Base-by-base conservation (phyloP, 2,888 invertebrate genomes). In the Sarcophaga rosellei region DNA sequence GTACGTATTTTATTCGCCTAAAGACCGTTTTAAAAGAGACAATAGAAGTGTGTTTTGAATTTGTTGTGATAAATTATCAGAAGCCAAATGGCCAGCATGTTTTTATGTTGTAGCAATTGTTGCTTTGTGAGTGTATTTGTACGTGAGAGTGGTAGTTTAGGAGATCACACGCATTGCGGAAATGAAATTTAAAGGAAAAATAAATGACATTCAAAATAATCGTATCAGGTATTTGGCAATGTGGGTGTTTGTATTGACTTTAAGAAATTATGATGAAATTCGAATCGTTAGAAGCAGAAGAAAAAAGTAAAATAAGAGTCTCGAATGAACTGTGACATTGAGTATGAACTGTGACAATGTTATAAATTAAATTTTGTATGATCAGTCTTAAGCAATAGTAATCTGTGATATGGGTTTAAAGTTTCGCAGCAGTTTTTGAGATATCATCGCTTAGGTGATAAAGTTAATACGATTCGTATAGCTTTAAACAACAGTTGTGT, bases 101-200 rank as follows among this genome's bases (percentile, higher is more conserved):
- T 35, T 35, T 35, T 35, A 8, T 35, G 35, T 6, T 35, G 35
- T 35, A 35, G 35, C 35, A 35, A 35, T 35, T 35, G 8, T 35
- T 10, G 35, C 35, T 2, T 20, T 25, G 25, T 25, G 20, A 69
- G 44, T 69, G 44, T 57, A 17, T 6, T 2, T 62, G 12, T 47
- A 47, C 35, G 15, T 23, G 53, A 72, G 59, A 61, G 59, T 61
- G 59, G 21, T 44, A 65, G 45, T 45, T 63, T 63, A 53, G 63
- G 61, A 72, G 75, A 85, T 81, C 77, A 69, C 78, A 84, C 45
- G 72, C 84, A 65, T 63, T 63, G 68, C 65, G 47, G 72, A 81
- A 85, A 85, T 66, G 17, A 66, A 74, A 35, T 35, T 35, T 35
- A 10, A 35, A 35, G 10, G 1, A 44, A 66, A 80, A 78, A 69